Percentiles rank a stretch among this genome's conserved stretches.
These are phyloP conservation scores for Pocota personata DNA, from an alignment of 2,888 invertebrate genomes.

Conservation along the genomic window DNA sequence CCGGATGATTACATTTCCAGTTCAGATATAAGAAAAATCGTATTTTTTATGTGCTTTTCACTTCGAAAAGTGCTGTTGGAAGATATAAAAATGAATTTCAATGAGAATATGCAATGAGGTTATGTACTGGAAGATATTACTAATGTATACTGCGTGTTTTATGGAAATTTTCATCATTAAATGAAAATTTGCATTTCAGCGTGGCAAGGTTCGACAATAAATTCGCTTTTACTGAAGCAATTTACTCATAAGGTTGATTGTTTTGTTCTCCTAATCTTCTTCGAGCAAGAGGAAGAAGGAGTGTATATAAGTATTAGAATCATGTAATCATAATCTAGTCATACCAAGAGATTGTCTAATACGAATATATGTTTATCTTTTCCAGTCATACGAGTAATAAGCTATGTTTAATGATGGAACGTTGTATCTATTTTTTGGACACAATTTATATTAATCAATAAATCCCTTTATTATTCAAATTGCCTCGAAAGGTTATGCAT, in stretches of 20 bases:
- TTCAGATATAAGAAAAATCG: constrained; percentile 26
- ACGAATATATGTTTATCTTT: too few species aligned
- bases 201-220: constrained; percentile 24
- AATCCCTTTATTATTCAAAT: too few species aligned
- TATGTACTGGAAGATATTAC: background rate
- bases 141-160: constrained; percentile 6
- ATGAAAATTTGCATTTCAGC: constrained; percentile 20
- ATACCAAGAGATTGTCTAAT: too few species aligned
- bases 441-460: too few species aligned
- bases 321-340: too few species aligned
- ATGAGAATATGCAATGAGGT: constrained; percentile 7
- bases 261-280: background rate
- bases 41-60: background rate
- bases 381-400: too few species aligned
- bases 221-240: constrained; percentile 29
- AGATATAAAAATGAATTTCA: constrained; percentile 3
- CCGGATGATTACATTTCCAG: constrained; percentile 50
- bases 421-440: too few species aligned
- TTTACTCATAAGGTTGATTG: constrained; percentile 4
- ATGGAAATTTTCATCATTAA: constrained; percentile 32
- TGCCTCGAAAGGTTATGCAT: too few species aligned
- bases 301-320: too few species aligned
- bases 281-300: background rate
- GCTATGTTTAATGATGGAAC: too few species aligned
- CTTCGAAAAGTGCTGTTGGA: background rate